Evolutionary conservation across 2,797 vertebrate species (phyloP), one percentile per base, ranked within the genome.

Genomic region (Numenius phaeopus): DNA sequence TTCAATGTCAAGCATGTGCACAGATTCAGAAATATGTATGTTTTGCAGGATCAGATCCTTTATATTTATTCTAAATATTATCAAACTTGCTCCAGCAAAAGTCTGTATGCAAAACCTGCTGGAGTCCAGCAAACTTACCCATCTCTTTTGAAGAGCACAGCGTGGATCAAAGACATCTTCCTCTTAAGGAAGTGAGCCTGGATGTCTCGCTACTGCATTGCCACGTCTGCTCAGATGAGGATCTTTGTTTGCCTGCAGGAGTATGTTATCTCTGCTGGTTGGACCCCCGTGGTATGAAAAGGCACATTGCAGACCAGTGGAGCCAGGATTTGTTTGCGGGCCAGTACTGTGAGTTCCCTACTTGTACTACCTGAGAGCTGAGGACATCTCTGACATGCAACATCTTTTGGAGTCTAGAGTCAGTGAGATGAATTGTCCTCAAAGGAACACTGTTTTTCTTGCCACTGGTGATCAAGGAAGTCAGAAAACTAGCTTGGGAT

Each of bases 91-190:
- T 30, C 5, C 61, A 67, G 27, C 14, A 49, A 52, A 91, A 71
- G 23, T 46, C 17, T 0, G 0, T 19, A 13, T 23, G 22, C 71
- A 70, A 91, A 85, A 37, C 7, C n/a, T 70, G 27, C 37, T 72
- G 59, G 32, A 64, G 32, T 44, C 42, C 5, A 37, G n/a, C 34
- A 81, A 26, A 62, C 5, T 22, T 58, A 47, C 5, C n/a, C 30
- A 19, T 10, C 15, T 57, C 55, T 52, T 87, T 54, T 7, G 42
- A 70, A 55, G 30, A 49, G 27, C 2, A 0, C 27, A 57, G 29
- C 8, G 32, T 0, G 4, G 27, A 22, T 11, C 37, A 14, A 57
- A 59, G 50, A n/a, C 11, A 22, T 27, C 11, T 32, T 92, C 14
- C 14, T 65, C 37, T 62, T 65, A 15, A 49, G 14, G 22, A 72